Conservation (phyloP, 1,140 invertebrate species). For the Drosophila sechellia region DNA sequence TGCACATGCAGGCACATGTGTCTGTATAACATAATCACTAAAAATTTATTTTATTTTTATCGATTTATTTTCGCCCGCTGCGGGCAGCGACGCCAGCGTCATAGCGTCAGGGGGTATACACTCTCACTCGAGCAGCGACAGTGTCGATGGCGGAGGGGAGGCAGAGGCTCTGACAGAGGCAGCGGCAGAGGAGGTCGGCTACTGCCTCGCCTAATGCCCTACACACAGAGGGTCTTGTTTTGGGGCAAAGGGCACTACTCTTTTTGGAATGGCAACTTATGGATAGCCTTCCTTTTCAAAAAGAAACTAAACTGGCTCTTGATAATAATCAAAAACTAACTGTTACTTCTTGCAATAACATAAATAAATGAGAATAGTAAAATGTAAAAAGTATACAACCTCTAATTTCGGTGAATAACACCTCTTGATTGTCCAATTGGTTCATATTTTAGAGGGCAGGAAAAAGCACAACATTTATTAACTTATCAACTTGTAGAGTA, state of each 20-base stretch:
- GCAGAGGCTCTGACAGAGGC: background rate
- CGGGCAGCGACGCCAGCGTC: conserved; percentile 58
- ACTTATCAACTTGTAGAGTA: background rate
- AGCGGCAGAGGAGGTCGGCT: conserved; percentile 36
- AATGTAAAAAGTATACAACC: background rate
- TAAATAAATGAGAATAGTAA: too few relatives aligned
- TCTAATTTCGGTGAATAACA: background rate
- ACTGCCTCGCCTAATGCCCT: conserved; percentile 44
- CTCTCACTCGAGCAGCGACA: conserved; percentile 41
- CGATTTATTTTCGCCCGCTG: conserved; percentile 76
- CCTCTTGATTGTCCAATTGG: background rate
- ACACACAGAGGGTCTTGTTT: conserved; percentile 24
- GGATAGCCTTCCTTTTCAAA: too few relatives aligned
- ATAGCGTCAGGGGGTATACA: conserved; percentile 49
- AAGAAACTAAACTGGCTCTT: too few relatives aligned
- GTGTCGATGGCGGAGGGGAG: conserved; percentile 1
- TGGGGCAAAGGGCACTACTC: background rate
- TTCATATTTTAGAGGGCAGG: background rate
- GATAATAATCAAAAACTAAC: too few relatives aligned
- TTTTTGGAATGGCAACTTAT: too few relatives aligned
- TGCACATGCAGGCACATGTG: conserved; percentile 40
- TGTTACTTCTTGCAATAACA: too few relatives aligned
- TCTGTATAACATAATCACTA: conserved; percentile 80
- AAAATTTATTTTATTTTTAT: conserved; percentile 84
- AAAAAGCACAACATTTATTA: background rate